phyloP scores from a whole-genome alignment of 2,888 invertebrate genomes.

The Bellardia bayeri region DNA sequence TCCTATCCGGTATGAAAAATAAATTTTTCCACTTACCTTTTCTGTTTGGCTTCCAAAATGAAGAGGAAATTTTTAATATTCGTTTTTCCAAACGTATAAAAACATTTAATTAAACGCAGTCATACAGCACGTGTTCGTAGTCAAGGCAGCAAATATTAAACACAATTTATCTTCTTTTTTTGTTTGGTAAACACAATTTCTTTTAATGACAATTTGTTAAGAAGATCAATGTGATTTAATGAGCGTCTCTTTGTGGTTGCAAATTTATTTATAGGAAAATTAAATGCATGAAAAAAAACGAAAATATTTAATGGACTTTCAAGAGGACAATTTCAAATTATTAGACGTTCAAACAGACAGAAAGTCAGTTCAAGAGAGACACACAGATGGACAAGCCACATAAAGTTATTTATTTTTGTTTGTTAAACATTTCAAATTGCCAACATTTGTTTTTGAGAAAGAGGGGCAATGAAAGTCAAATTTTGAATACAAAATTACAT shows the following conservation, averaged over 20 bases:
- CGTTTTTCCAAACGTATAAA: not conserved
- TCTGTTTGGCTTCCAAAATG: not conserved
- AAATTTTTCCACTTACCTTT: slow-evolving; percentile 19
- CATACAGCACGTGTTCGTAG: slow-evolving; percentile 66
- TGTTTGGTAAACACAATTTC: slow-evolving; percentile 12
- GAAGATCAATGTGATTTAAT: slow-evolving; percentile 69
- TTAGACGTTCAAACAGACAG: slow-evolving; percentile 6
- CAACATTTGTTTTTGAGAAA: slow-evolving; percentile 43
- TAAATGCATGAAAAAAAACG: not conserved
- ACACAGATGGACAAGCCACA: slow-evolving; percentile 31
- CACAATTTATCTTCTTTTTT: slow-evolving; percentile 70
- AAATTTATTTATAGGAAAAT: slow-evolving; percentile 41
- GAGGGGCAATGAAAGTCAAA: not conserved
- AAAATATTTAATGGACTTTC: slow-evolving; percentile 2
- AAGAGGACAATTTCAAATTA: slow-evolving; percentile 41
- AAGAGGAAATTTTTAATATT: slow-evolving; percentile 25
- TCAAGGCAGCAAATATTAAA: not conserved
- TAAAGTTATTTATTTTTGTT: slow-evolving; percentile 44
- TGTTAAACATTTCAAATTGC: slow-evolving; percentile 57
- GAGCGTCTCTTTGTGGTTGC: slow-evolving; percentile 13
- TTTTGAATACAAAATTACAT: slow-evolving; percentile 19
- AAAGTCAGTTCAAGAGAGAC: not conserved
- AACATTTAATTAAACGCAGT: slow-evolving; percentile 11
- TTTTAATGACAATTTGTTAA: slow-evolving; percentile 45
- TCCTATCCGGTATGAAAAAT: too few species aligned